A percentile compares a stretch with the other conserved stretches of the same genome.
phyloP scores from a whole-genome alignment of 92 coral and sea anemone species.

The Porites divaricata region DNA sequence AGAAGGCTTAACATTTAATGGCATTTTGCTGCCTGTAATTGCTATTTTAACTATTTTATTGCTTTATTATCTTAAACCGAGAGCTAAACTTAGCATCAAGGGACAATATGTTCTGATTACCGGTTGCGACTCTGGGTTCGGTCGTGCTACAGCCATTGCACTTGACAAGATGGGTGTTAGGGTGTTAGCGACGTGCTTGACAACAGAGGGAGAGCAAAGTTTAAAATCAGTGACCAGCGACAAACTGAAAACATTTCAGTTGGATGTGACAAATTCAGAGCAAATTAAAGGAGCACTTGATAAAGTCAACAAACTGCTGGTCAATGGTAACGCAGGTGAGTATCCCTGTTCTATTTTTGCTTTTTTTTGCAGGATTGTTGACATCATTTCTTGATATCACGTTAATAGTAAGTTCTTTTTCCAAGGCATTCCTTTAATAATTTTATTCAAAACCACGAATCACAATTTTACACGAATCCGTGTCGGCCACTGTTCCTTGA shows the following conservation, averaged over 20 bases:
- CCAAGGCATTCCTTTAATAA: too few species aligned
- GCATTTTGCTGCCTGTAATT: background rate
- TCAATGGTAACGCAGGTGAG: background rate
- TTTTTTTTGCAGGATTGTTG: too few species aligned
- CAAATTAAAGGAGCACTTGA: slow-evolving; percentile 44
- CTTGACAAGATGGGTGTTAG: too few species aligned
- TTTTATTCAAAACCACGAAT: too few species aligned
- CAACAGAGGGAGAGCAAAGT: background rate
- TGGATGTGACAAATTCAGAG: slow-evolving; percentile 54
- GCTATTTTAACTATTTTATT: background rate
- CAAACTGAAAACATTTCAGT: slow-evolving; percentile 35
- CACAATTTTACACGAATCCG: too few species aligned
- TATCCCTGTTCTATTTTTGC: background rate
- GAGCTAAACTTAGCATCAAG: background rate
- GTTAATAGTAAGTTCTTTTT: too few species aligned
- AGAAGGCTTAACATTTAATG: background rate
- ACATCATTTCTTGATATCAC: too few species aligned
- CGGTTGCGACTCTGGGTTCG: too few species aligned
- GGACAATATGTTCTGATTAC: slow-evolving; percentile 26
- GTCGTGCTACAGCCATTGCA: too few species aligned
- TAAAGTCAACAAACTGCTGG: slow-evolving; percentile 26
- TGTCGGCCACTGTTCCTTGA: too few species aligned
- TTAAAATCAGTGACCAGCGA: slow-evolving; percentile 41
- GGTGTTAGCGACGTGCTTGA: too few species aligned
- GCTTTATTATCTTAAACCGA: background rate